These are phyloP conservation scores for Xenopus tropicalis DNA, from an alignment of 2,113 vertebrate species.

Conservation along the genomic window DNA sequence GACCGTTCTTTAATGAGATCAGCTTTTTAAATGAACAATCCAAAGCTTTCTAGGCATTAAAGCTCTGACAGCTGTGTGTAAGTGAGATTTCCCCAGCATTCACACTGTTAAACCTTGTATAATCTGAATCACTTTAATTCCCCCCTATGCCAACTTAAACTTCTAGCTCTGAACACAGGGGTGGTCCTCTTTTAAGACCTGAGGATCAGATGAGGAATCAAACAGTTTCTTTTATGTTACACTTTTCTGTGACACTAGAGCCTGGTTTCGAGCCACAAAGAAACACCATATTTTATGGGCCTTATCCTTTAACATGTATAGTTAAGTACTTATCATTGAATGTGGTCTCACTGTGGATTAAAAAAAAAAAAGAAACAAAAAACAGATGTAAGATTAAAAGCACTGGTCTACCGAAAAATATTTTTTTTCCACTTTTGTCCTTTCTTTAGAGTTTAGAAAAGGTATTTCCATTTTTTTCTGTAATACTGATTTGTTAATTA, in stretches of 20 bases:
- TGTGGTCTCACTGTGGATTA: background rate
- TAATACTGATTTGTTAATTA: no score
- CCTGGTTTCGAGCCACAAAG: conserved; percentile 25
- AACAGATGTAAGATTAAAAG: background rate
- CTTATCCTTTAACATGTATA: conserved; percentile 3
- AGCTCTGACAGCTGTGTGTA: conserved; percentile 27
- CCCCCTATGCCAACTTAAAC: conserved; percentile 10
- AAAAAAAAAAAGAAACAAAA: background rate
- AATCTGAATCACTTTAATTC: conserved; percentile 28
- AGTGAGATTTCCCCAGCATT: conserved; percentile 21
- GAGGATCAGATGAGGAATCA: conserved; percentile 15
- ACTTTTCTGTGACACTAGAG: conserved; percentile 30
- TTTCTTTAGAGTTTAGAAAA: no score
- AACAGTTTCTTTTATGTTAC: conserved; percentile 16
- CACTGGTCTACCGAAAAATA: no score
- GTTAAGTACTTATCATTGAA: background rate
- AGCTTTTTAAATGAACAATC: background rate
- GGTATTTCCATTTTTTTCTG: no score
- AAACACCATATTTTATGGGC: conserved; percentile 1
- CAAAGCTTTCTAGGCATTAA: conserved; percentile 11
- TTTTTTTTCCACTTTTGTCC: no score
- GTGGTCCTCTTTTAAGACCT: conserved; percentile 33
- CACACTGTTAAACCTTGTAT: conserved; percentile 17
- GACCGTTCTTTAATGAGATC: background rate
- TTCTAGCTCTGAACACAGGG: conserved; percentile 27